These are phyloP conservation scores for Tricholaema leucomelas DNA, from an alignment of 2,113 vertebrate species.

Conservation along the genomic window DNA sequence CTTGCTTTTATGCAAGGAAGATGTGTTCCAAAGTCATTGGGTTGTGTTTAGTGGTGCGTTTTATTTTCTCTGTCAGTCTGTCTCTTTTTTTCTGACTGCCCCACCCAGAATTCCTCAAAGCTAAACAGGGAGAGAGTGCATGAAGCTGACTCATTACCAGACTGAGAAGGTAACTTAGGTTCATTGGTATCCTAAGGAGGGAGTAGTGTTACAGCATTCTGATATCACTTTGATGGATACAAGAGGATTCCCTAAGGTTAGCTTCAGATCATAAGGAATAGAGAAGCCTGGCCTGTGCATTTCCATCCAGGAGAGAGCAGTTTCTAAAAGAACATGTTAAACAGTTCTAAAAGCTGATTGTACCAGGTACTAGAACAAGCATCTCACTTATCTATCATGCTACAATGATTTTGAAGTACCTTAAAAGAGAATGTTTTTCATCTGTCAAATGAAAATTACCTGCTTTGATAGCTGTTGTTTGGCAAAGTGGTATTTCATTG, in stretches of 20 bases:
- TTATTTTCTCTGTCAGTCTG: background rate
- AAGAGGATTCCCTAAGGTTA: background rate
- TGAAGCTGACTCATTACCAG: background rate
- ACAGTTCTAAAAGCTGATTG: background rate
- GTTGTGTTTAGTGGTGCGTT: background rate
- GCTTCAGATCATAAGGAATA: background rate
- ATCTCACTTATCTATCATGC: background rate
- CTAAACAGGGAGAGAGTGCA: background rate
- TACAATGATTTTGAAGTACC: background rate
- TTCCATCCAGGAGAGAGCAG: background rate
- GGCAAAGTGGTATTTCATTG: background rate
- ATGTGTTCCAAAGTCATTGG: background rate
- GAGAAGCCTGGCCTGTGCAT: fast-evolving
- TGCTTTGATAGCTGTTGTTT: background rate
- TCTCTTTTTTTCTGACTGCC: background rate
- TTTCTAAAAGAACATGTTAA: background rate
- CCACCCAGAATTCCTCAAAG: conserved; percentile 36
- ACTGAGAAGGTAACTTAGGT: background rate
- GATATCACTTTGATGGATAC: background rate
- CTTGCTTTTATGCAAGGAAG: background rate
- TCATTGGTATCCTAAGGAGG: background rate
- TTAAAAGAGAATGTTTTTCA: too few relatives aligned
- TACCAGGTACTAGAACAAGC: background rate
- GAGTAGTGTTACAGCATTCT: background rate
- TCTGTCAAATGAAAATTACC: background rate